Evolutionary conservation across 2,888 invertebrate genomes (phyloP), one percentile per base, ranked within the genome.

Genomic region (Diaperis boleti): DNA sequence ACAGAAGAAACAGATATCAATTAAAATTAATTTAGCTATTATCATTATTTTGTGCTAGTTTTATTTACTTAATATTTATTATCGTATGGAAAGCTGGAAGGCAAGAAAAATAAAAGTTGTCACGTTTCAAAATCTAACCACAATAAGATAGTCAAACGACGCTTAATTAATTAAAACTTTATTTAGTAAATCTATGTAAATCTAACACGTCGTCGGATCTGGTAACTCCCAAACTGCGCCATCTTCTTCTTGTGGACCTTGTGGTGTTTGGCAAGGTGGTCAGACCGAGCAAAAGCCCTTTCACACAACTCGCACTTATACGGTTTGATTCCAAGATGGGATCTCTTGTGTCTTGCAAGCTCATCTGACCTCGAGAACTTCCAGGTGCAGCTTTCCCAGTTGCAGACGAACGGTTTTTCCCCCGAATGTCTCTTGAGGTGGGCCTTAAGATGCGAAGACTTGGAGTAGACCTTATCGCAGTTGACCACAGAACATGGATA

Each of bases 271-370:
- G 95, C 89, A 59, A 97, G 85, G 80, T 98, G 97, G 81, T 98
- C 97, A 18, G 95, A 96, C 17, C 97, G 86, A 0, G 95, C 93
- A 81, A 98, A 98, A 65, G 90, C 87, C 81, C 97, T 96, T 45
- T 89, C 87, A 80, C 97, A 98, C 72, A 93, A 87, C 60, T 87
- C 86, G 81, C 97, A 98, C 61, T 90, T 88, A 81, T 97, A 97
- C 0, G 97, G 97, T 80, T 96, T 96, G 65, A 95, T 88, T 0
- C 97, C 97, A 0, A 95, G 95, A 82, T 97, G 97, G n/a, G 95
- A 96, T 67, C 97, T 87, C 54, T 92, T 89, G 79, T 97, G 97
- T 13, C 97, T 86, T 1, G 96, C 94, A 68, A 97, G 82, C 81
- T 97, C 97, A 79, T 97, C 97, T 0, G 96, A 96, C 59, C 97